Conservation (phyloP, 2,113 vertebrate genomes). For the Mystacornis crossleyi region DNA sequence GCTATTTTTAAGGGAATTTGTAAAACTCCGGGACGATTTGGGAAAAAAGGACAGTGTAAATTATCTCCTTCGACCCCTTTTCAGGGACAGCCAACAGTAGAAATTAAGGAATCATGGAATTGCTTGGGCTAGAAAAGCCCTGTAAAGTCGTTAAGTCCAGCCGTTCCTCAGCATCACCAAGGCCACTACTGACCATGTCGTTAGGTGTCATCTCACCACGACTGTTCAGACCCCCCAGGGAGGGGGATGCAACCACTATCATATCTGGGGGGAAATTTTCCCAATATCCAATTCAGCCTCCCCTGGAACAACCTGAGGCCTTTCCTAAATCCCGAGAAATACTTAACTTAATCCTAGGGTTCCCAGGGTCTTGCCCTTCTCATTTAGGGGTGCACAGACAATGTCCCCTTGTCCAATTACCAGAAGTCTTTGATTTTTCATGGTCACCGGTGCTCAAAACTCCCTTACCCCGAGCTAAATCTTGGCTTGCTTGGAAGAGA, state of each 20-base stretch:
- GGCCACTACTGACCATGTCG: neutral
- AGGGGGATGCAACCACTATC: neutral
- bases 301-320: neutral
- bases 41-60: neutral
- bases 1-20: neutral
- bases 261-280: neutral
- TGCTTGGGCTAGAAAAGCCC: neutral
- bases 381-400: neutral
- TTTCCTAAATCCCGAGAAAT: neutral
- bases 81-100: neutral
- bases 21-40: neutral
- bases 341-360: neutral
- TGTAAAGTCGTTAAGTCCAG: neutral
- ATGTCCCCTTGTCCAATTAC: accelerated
- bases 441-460: neutral
- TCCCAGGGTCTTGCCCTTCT: accelerated
- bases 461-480: accelerated
- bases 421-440: neutral
- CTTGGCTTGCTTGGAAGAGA: neutral
- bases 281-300: neutral
- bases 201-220: neutral
- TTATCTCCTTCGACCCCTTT: neutral
- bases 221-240: neutral
- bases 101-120: neutral
- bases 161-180: neutral